phyloP scores from a whole-genome alignment of 2,888 invertebrate species.

The Apomyelois bistriatella region DNA sequence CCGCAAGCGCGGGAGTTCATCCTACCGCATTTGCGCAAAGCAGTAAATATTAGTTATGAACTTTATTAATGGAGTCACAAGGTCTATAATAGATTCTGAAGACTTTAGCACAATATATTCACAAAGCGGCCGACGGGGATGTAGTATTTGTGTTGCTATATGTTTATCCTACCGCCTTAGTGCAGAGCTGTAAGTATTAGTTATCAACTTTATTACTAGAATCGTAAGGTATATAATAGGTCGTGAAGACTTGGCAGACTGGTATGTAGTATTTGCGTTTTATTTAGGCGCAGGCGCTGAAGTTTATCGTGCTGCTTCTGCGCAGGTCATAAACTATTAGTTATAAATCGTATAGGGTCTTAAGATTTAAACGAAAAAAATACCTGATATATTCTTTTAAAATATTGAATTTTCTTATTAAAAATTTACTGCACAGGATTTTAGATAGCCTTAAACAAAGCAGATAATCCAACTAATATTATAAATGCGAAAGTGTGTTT shows the following conservation, averaged over 20 bases:
- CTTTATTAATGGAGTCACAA: constrained; percentile 11
- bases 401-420: too few species aligned
- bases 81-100: constrained; percentile 97
- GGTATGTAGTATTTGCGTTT: constrained; percentile 95
- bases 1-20: constrained; percentile 93
- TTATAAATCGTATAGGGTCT: constrained; percentile 11
- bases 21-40: constrained; percentile 27
- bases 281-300: constrained; percentile 98
- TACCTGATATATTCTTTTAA: too few species aligned
- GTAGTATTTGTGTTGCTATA: constrained; percentile 95
- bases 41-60: not conserved
- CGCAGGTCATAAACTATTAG: not conserved
- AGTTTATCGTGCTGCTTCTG: constrained; percentile 53
- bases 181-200: constrained; percentile 1
- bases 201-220: not conserved
- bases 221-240: constrained; percentile 89
- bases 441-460: too few species aligned
- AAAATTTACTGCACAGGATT: too few species aligned
- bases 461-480: too few species aligned
- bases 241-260: constrained; percentile 95
- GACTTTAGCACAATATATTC: constrained; percentile 97
- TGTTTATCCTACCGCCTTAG: constrained; percentile 53
- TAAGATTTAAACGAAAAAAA: too few species aligned
- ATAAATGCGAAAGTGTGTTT: too few species aligned
- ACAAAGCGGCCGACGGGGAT: constrained; percentile 95